Evolutionary conservation across 1,140 invertebrate genomes (phyloP).

Genomic region (Drosophila erecta): DNA sequence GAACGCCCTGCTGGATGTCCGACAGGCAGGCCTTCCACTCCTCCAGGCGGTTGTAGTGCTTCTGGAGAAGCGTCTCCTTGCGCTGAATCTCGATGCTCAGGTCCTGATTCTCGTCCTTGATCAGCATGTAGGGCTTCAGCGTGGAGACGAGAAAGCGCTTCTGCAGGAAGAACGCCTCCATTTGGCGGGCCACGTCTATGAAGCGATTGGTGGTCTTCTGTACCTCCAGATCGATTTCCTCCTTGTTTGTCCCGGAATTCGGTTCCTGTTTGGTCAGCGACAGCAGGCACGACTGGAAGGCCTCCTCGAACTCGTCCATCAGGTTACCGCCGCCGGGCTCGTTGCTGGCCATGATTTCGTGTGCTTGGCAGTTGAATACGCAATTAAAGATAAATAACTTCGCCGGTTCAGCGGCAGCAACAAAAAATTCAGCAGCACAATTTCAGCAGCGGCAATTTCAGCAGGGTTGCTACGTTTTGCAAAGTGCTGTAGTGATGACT

Average conservation of each 20-base stretch:
- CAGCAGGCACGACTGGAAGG: slow-evolving; percentile 94
- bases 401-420: not conserved
- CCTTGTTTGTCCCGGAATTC: slow-evolving; percentile 90
- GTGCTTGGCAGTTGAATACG: not conserved
- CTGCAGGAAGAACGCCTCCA: slow-evolving; percentile 97
- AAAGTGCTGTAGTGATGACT: not conserved
- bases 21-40: slow-evolving; percentile 95
- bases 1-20: slow-evolving; percentile 86
- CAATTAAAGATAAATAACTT: not conserved
- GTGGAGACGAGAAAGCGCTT: slow-evolving; percentile 95
- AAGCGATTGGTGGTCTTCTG: slow-evolving; percentile 94
- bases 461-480: slow-evolving; percentile 3
- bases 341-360: slow-evolving; percentile 89
- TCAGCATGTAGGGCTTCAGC: slow-evolving; percentile 95
- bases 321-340: slow-evolving; percentile 92
- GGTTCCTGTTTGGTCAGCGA: slow-evolving; percentile 92
- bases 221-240: slow-evolving; percentile 93
- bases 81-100: slow-evolving; percentile 92
- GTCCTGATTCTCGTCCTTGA: slow-evolving; percentile 96
- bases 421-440: slow-evolving; percentile 3
- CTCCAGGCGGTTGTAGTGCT: slow-evolving; percentile 95
- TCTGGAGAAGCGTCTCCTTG: slow-evolving; percentile 94
- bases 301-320: slow-evolving; percentile 94
- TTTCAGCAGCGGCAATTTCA: not conserved
- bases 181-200: slow-evolving; percentile 94